phyloP scores from a whole-genome alignment of 1,140 invertebrate genomes.

The Heliconius nattereri region DNA sequence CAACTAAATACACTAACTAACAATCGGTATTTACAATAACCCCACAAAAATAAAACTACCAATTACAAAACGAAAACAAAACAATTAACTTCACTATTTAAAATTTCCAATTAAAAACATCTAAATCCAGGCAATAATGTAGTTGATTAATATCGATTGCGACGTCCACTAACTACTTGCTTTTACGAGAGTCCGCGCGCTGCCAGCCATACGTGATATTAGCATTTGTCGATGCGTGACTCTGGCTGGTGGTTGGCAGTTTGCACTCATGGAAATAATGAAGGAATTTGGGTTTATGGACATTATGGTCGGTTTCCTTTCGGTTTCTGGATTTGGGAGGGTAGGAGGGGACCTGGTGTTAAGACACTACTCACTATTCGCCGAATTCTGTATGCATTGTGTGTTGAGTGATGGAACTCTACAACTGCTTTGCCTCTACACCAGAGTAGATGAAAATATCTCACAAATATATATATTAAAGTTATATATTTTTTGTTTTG shows the following conservation, averaged over 20 bases:
- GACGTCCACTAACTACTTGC: slow-evolving; percentile 1
- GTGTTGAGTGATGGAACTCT: no score
- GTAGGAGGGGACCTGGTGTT: no score
- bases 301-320: not conserved
- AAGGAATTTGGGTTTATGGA: not conserved
- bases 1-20: no score
- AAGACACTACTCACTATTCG: no score
- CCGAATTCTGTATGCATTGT: no score
- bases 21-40: not conserved
- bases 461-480: no score
- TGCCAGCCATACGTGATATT: slow-evolving; percentile 1
- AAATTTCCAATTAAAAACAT: slow-evolving; percentile 1
- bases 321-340: no score
- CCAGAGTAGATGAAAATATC: no score
- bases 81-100: not conserved
- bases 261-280: not conserved
- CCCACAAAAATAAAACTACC: no score
- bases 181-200: slow-evolving; percentile 8
- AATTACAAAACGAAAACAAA: not conserved
- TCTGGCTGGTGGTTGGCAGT: not conserved
- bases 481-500: no score
- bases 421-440: no score
- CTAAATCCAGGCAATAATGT: not conserved
- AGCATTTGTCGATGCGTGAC: not conserved
- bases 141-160: slow-evolving; percentile 10